These are phyloP conservation scores for Premnoplex brunnescens DNA, from an alignment of 2,797 vertebrate species.

Conservation along the genomic window DNA sequence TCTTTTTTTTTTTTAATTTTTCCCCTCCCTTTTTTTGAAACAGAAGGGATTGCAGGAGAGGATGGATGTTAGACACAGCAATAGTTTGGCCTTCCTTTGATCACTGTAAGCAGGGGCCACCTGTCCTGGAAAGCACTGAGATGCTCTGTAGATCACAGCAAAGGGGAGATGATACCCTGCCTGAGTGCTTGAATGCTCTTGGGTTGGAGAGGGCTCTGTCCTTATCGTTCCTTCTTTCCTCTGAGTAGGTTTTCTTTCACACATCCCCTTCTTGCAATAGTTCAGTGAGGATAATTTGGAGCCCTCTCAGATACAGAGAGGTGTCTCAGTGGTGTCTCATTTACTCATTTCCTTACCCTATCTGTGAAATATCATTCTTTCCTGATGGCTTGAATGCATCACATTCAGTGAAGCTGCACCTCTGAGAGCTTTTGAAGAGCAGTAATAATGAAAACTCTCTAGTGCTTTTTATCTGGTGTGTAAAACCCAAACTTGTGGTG, in stretches of 20 bases:
- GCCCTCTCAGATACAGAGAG: background rate
- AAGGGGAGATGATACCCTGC: background rate
- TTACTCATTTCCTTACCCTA: background rate
- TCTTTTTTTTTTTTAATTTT: background rate
- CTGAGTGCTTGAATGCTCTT: background rate
- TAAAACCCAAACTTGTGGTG: background rate
- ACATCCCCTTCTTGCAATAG: background rate
- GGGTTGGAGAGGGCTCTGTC: background rate
- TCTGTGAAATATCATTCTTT: conserved; percentile 18
- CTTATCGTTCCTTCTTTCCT: background rate
- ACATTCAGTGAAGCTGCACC: background rate
- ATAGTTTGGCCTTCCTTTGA: background rate
- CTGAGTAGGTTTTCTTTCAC: background rate
- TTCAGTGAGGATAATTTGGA: background rate
- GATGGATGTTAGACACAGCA: background rate
- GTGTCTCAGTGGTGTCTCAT: background rate
- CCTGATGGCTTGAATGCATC: conserved; percentile 1
- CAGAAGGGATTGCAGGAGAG: background rate
- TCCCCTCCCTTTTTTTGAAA: background rate
- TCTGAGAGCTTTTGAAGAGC: conserved; percentile 8
- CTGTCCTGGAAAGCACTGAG: background rate
- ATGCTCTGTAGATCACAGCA: background rate
- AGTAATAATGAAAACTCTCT: conserved; percentile 26
- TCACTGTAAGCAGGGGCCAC: background rate
- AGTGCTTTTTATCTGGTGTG: conserved; percentile 1